Base-by-base conservation (phyloP, 2,888 invertebrate species). In the Gryllus longicercus region DNA sequence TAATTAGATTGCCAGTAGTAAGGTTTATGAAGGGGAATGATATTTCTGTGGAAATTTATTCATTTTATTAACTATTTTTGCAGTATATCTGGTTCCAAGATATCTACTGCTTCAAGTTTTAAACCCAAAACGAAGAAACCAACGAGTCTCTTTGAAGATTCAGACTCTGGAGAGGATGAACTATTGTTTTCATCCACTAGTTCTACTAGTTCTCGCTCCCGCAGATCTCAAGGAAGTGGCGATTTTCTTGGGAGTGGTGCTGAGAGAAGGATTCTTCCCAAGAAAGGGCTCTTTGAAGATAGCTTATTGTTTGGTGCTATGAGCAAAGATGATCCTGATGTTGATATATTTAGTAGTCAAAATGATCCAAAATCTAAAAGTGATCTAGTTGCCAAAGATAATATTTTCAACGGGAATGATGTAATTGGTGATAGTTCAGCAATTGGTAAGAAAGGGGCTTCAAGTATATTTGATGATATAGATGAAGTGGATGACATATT, bases 111-210 rank as follows among this genome's bases (percentile, higher is more conserved):
- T 38, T 38, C 63, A 18, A 63, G 63, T 63, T n/a, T 63, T n/a
- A 63, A 63, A n/a, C 4, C 16, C 1, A 63, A 63, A 63, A 63
- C 11, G 11, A 77, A 25, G 75, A 81, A 80, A 81, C 85, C 84
- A 83, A 84, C 85, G 74, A 85, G 85, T 14, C 81, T 88, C 51
- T 88, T 88, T 84, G 87, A 85, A 83, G 87, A 87, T 79, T 82
- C 83, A 18, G 83, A 83, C 78, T 83, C 82, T 38, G 83, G 80
- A 76, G 83, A 83, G 74, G 83, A 83, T 81, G 82, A 82, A 18
- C 49, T 81, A 10, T 79, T 84, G 23, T 83, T 83, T 79, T 79
- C 81, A 8, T 79, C 80, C 14, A 63, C 81, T 16, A 81, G 82
- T 25, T 82, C 82, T 14, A 75, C 80, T 16, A 78, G 81, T 23